phyloP scores from a whole-genome alignment of 64 coral and sea anemone species.

The Catalaphyllia jardinei region DNA sequence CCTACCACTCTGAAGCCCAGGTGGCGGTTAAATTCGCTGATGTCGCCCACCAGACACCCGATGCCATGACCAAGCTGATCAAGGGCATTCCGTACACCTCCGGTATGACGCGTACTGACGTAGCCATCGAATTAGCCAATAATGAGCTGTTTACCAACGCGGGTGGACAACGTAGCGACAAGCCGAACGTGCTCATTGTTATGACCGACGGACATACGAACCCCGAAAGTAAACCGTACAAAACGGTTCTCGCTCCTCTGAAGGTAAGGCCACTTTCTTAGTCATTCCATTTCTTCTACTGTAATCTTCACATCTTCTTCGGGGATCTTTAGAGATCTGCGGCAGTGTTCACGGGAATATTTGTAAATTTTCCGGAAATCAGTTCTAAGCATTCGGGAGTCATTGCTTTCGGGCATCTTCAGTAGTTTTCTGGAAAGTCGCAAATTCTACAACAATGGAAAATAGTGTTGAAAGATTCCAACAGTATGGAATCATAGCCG shows the following conservation, averaged over 20 bases:
- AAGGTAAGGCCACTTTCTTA: conserved; percentile 34
- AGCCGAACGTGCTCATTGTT: conserved; percentile 70
- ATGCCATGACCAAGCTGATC: conserved; percentile 3
- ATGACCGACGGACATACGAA: conserved; percentile 88
- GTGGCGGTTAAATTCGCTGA: conserved; percentile 29
- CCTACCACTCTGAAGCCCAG: conserved; percentile 25
- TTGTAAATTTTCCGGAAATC: no score
- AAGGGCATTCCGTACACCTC: conserved; percentile 27
- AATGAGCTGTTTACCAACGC: conserved; percentile 24
- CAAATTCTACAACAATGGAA: no score
- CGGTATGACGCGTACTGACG: conserved; percentile 74
- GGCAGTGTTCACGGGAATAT: no score
- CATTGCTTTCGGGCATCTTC: no score
- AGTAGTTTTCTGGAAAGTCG: no score
- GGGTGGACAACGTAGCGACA: conserved; percentile 45
- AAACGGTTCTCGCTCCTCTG: conserved; percentile 57
- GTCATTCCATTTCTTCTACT: no score
- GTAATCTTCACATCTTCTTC: no score
- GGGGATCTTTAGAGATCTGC: no score
- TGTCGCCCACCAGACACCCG: conserved; percentile 4
- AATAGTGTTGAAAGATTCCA: no score
- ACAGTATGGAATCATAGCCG: no score
- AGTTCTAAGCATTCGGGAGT: no score
- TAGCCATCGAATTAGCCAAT: conserved; percentile 55
- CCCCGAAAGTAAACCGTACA: conserved; percentile 62